Evolutionary conservation across 2,113 vertebrate species (phyloP).

Genomic region (Tautogolabrus adspersus): DNA sequence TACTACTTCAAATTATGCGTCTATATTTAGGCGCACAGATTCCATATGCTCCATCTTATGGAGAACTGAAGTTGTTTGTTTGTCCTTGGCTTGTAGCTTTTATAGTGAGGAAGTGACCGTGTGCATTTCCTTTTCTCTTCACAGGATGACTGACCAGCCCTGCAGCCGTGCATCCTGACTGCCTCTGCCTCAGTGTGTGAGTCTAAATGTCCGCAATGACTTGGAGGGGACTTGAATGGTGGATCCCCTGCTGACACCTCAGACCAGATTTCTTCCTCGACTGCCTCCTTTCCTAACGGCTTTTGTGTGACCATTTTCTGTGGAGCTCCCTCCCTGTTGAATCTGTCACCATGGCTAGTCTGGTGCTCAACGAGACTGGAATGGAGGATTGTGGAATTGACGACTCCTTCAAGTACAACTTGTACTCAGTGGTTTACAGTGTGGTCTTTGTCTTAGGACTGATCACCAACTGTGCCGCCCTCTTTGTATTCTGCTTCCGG

Average conservation of each 20-base stretch:
- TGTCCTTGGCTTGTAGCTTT: slow-evolving; percentile 24
- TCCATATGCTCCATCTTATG: neutral
- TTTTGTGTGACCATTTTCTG: slow-evolving; percentile 13
- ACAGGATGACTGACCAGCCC: slow-evolving; percentile 55
- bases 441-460: slow-evolving; percentile 95
- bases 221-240: slow-evolving; percentile 50
- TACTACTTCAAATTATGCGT: too few relatives aligned
- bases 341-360: slow-evolving; percentile 78
- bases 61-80: slow-evolving; percentile 38
- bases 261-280: slow-evolving; percentile 18
- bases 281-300: slow-evolving; percentile 21
- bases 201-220: slow-evolving; percentile 61
- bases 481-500: slow-evolving; percentile 96
- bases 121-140: slow-evolving; percentile 63
- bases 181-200: slow-evolving; percentile 22
- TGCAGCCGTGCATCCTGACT: slow-evolving; percentile 58
- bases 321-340: neutral
- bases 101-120: slow-evolving; percentile 65
- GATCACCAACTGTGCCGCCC: slow-evolving; percentile 95
- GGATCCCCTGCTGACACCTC: slow-evolving; percentile 63
- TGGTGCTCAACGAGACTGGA: slow-evolving; percentile 84
- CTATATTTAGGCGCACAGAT: too few relatives aligned
- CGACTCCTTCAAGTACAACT: slow-evolving; percentile 98
- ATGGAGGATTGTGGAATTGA: slow-evolving; percentile 93
- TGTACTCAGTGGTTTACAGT: slow-evolving; percentile 96